phyloP scores from a whole-genome alignment of 2,113 vertebrate genomes.

The Myanophis thanlyinensis region DNA sequence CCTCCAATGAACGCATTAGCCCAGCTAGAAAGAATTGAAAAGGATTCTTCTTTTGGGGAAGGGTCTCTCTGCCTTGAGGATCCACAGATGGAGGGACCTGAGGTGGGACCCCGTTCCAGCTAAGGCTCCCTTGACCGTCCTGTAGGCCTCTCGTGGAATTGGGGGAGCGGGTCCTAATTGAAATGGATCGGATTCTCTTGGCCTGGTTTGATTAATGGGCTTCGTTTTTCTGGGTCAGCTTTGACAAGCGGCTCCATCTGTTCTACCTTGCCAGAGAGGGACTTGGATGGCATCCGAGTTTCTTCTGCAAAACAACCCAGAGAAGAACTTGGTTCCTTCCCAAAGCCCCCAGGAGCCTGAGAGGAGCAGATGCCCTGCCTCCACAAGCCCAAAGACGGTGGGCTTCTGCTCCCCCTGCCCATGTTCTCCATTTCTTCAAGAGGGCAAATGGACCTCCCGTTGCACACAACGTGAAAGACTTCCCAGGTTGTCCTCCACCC shows the following conservation, averaged over 20 bases:
- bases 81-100: not conserved
- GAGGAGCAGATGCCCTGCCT: not conserved
- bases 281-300: not conserved
- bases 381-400: fast-evolving
- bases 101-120: not conserved
- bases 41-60: not conserved
- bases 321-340: not conserved
- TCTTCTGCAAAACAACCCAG: not conserved
- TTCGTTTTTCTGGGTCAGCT: not conserved
- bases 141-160: fast-evolving
- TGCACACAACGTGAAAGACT: fast-evolving
- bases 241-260: not conserved
- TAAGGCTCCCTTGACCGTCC: fast-evolving
- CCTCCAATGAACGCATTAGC: not conserved
- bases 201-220: not conserved
- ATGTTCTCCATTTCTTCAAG: fast-evolving
- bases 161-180: not conserved
- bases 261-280: not conserved
- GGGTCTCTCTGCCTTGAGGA: fast-evolving
- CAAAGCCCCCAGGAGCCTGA: not conserved
- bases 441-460: not conserved
- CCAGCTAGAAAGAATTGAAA: not conserved
- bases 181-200: not conserved
- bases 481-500: not conserved
- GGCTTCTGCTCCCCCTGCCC: not conserved